Percentiles rank a stretch among this genome's conserved stretches.
Conservation (phyloP, 2,888 invertebrate genomes). For the Sarcophaga variegata region DNA sequence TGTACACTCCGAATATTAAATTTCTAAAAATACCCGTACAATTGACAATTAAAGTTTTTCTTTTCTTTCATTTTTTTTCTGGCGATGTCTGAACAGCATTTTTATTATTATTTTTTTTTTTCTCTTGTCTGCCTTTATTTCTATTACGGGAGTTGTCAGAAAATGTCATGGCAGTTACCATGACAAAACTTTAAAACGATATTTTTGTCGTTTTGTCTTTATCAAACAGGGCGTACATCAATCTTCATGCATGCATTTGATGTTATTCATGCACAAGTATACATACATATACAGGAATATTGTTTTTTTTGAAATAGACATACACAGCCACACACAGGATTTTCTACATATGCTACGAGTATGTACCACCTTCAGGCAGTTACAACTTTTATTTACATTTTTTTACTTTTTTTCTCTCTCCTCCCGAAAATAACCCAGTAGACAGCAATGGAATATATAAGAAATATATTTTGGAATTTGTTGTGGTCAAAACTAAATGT, state of each 20-base stretch:
- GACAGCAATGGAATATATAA: neutral
- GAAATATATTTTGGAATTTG: no score
- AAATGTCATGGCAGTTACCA: slow-evolving; percentile 54
- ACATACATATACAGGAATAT: neutral
- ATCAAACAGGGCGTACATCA: slow-evolving; percentile 69
- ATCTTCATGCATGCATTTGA: slow-evolving; percentile 60
- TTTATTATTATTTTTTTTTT: neutral
- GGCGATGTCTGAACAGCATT: no score
- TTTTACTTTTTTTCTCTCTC: neutral
- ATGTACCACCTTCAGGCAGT: slow-evolving; percentile 17
- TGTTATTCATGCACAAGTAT: slow-evolving; percentile 20
- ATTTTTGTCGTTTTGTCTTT: slow-evolving; percentile 49
- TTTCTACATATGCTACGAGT: neutral
- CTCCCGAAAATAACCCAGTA: slow-evolving; percentile 5
- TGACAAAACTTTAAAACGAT: slow-evolving; percentile 48
- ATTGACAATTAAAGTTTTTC: no score
- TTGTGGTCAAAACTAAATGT: no score
- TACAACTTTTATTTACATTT: neutral
- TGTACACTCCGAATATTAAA: no score
- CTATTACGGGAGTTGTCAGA: slow-evolving; percentile 59
- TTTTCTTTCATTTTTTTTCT: no score
- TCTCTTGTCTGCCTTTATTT: slow-evolving; percentile 4
- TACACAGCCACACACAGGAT: slow-evolving; percentile 18
- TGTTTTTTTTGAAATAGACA: slow-evolving; percentile 11
- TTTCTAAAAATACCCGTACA: no score